Conservation (phyloP, 2,888 invertebrate genomes). For the Eupithecia vulgata region DNA sequence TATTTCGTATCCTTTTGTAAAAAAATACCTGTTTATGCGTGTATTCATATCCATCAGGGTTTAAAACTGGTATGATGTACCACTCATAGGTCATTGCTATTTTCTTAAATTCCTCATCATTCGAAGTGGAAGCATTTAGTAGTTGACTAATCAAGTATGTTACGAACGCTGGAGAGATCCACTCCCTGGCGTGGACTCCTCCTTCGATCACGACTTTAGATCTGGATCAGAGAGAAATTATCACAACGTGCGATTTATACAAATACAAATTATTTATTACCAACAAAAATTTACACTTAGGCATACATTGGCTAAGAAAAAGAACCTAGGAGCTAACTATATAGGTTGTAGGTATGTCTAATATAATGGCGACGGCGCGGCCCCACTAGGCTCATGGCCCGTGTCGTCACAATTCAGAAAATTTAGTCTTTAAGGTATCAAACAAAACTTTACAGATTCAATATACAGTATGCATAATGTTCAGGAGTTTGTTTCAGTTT, state of each 20-base stretch:
- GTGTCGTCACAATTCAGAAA: too few species aligned
- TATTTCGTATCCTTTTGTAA: neutral
- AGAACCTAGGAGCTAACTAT: too few species aligned
- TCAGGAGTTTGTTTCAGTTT: too few species aligned
- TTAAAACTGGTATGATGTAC: constrained; percentile 88
- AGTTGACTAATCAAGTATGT: constrained; percentile 84
- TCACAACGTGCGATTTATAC: neutral
- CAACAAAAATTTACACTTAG: too few species aligned
- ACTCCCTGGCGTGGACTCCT: constrained; percentile 90
- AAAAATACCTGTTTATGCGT: constrained; percentile 46
- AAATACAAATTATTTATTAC: too few species aligned
- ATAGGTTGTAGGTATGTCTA: too few species aligned
- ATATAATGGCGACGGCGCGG: too few species aligned
- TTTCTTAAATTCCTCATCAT: constrained; percentile 59
- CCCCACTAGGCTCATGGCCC: too few species aligned
- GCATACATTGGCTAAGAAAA: too few species aligned
- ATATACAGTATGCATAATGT: too few species aligned
- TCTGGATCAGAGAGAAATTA: constrained; percentile 49
- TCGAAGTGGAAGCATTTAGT: constrained; percentile 63
- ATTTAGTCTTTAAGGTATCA: too few species aligned
- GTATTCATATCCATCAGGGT: constrained; percentile 84
- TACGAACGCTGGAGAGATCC: constrained; percentile 86
- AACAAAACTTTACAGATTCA: too few species aligned
- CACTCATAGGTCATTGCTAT: constrained; percentile 83
- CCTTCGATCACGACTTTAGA: constrained; percentile 84